Evolutionary conservation across 2,113 vertebrate species (phyloP).

Genomic region (Tachycineta bicolor): DNA sequence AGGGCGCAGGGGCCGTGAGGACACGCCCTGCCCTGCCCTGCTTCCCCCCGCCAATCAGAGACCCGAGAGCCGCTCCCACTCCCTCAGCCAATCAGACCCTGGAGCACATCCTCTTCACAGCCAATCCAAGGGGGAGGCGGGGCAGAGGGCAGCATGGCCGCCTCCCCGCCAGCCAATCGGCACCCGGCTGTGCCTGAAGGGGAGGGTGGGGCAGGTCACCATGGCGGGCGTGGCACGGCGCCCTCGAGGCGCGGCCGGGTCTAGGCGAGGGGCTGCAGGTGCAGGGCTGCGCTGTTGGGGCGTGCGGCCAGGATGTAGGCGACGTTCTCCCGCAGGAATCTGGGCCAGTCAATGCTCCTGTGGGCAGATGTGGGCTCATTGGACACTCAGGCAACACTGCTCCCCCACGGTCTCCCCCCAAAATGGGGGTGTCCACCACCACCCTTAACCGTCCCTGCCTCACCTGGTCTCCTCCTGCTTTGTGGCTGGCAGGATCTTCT

Average conservation of each 20-base stretch:
- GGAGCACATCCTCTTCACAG: not conserved
- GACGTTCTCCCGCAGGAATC: conserved; percentile 87
- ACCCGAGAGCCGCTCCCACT: fast-evolving
- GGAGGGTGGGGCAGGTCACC: not conserved
- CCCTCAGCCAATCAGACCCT: not conserved
- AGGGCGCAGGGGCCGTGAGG: fast-evolving
- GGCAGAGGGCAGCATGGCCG: fast-evolving
- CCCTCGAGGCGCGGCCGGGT: not conserved
- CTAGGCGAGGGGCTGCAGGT: conserved; percentile 88
- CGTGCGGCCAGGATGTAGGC: conserved; percentile 90
- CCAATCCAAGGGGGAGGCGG: not conserved
- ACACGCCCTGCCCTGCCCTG: not conserved
- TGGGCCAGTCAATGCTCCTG: conserved; percentile 85
- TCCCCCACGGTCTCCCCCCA: fast-evolving
- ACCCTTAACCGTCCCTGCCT: not conserved
- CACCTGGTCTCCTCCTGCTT: conserved; percentile 85
- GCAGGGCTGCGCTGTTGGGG: conserved; percentile 90
- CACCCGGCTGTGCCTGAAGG: not conserved
- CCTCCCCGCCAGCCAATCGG: not conserved
- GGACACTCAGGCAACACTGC: fast-evolving
- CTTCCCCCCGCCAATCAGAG: not conserved
- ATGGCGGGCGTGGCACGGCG: not conserved
- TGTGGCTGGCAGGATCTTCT: conserved; percentile 61
- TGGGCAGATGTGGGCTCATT: not conserved
- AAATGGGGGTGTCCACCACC: fast-evolving